Conservation (phyloP, 2,797 vertebrate genomes). For the Fundulus diaphanus region DNA sequence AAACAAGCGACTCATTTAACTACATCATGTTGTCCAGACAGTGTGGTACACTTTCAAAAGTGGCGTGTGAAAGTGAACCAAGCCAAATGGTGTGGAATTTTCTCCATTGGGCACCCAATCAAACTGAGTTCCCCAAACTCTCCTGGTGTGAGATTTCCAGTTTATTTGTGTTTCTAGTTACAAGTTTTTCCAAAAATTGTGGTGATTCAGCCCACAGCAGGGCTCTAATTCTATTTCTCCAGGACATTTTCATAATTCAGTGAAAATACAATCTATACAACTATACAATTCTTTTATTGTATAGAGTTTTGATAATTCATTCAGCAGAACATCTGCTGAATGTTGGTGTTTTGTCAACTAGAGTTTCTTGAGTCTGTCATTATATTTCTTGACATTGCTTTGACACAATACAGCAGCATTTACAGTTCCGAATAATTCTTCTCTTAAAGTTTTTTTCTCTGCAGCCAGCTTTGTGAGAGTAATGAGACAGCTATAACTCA, state of each 20-base stretch:
- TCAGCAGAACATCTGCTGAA: background rate
- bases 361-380: background rate
- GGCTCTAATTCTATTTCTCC: background rate
- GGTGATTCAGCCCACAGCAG: background rate
- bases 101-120: background rate
- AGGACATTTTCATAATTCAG: background rate
- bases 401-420: background rate
- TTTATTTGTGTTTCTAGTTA: background rate
- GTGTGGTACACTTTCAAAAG: background rate
- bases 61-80: too few relatives aligned
- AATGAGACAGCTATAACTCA: background rate
- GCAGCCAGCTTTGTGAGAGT: background rate
- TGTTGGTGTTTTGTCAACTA: background rate
- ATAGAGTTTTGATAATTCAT: too few relatives aligned
- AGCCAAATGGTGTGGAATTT: background rate
- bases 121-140: background rate
- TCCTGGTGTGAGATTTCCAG: background rate
- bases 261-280: too few relatives aligned
- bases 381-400: background rate
- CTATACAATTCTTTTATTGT: too few relatives aligned
- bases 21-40: background rate
- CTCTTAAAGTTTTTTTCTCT: background rate
- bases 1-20: background rate
- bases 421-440: background rate
- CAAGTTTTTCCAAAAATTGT: too few relatives aligned